Percentiles rank a stretch among this genome's conserved stretches.
These are phyloP conservation scores for Euura saliciscinereae DNA, from an alignment of 1,140 invertebrate genomes.

Conservation along the genomic window DNA sequence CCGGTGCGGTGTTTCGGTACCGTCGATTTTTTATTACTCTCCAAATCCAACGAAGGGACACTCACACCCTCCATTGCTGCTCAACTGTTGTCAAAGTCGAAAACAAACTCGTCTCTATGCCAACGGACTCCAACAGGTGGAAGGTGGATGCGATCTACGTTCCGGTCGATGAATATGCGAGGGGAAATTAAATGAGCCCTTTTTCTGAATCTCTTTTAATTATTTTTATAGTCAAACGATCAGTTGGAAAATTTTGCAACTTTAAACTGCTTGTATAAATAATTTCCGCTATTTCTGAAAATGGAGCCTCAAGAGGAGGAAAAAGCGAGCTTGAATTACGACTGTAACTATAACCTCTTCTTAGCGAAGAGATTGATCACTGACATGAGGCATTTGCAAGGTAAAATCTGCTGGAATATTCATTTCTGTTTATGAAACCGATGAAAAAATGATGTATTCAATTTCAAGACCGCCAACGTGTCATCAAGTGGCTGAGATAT, in stretches of 20 bases:
- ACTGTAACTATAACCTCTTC: constrained; percentile 41
- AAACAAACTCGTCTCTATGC: not conserved
- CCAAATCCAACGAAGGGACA: not conserved
- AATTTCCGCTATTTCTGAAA: too few relatives aligned
- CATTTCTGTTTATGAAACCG: not conserved
- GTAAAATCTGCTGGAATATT: constrained; percentile 13
- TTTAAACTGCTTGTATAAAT: too few relatives aligned
- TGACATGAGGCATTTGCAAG: constrained; percentile 20
- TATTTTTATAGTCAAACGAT: too few relatives aligned
- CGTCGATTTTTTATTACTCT: not conserved
- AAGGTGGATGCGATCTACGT: not conserved
- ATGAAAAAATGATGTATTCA: constrained; percentile 5
- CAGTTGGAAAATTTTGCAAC: too few relatives aligned
- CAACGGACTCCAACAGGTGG: not conserved
- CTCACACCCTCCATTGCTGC: not conserved
- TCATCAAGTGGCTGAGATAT: constrained; percentile 57
- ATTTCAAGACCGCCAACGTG: constrained; percentile 41
- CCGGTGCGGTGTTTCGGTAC: not conserved
- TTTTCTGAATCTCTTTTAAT: too few relatives aligned
- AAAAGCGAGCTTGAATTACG: constrained; percentile 37
- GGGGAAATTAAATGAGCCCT: too few relatives aligned
- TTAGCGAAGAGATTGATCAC: constrained; percentile 31
- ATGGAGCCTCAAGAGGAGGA: constrained; percentile 25
- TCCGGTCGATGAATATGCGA: too few relatives aligned
- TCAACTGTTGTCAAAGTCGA: not conserved